A percentile compares a stretch with the other conserved stretches of the same genome.
Conservation (phyloP, 2,797 vertebrate genomes). For the Chloroceryle amazona region DNA sequence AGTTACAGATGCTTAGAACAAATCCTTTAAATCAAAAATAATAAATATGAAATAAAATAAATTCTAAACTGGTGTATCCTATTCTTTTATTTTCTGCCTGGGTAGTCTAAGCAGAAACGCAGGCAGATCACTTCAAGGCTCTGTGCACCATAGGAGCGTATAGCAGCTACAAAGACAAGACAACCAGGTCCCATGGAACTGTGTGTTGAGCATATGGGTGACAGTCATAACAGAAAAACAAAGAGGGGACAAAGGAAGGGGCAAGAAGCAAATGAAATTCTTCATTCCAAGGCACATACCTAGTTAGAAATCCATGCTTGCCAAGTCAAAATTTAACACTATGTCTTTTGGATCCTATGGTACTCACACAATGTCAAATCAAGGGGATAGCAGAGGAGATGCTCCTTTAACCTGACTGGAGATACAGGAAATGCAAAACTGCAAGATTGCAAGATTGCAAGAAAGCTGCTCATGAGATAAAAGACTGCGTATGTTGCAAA, state of each 20-base stretch:
- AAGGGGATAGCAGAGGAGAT: not conserved
- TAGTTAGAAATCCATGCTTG: not conserved
- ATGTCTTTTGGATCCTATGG: not conserved
- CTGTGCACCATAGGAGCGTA: no score
- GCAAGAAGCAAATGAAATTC: not conserved
- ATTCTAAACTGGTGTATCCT: not conserved
- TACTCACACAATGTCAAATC: not conserved
- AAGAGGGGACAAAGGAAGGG: not conserved
- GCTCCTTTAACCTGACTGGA: not conserved
- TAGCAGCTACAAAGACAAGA: not conserved
- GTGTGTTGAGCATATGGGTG: not conserved
- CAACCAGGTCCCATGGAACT: no score
- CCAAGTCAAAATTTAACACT: not conserved
- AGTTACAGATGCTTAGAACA: not conserved
- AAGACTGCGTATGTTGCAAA: not conserved
- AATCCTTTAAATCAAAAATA: not conserved
- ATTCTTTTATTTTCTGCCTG: not conserved
- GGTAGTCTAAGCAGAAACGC: not conserved
- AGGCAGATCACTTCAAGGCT: not conserved
- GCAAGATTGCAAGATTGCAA: not conserved
- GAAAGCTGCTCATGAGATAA: not conserved
- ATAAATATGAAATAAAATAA: not conserved
- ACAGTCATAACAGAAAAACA: accelerated
- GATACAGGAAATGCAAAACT: not conserved
- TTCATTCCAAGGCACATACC: not conserved